These are phyloP conservation scores for Florisuga fusca DNA, from an alignment of 2,797 vertebrate genomes.

Conservation along the genomic window DNA sequence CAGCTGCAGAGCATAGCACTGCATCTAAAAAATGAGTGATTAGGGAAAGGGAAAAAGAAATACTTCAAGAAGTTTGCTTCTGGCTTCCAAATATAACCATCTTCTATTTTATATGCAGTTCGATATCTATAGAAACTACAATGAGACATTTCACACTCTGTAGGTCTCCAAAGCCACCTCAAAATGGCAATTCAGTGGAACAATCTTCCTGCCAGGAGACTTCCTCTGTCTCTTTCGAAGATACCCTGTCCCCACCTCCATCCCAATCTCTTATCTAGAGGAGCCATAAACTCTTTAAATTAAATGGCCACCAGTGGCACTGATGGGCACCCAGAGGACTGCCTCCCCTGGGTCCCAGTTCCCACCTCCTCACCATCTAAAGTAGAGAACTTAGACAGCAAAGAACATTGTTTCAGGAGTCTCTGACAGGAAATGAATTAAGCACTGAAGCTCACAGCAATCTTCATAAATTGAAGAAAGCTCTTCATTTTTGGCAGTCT, in stretches of 20 bases:
- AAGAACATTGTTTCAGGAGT: neutral
- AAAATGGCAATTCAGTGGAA: neutral
- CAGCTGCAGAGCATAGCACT: neutral
- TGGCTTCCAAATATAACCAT: neutral
- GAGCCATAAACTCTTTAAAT: neutral
- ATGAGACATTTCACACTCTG: neutral
- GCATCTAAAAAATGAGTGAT: neutral
- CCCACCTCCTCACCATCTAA: neutral
- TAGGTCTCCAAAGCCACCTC: neutral
- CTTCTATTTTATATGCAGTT: neutral
- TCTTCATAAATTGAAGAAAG: neutral
- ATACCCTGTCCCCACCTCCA: neutral
- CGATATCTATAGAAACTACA: neutral
- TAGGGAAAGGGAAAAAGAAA: neutral
- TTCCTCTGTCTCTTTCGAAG: neutral
- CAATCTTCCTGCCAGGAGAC: neutral
- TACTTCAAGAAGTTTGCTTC: neutral
- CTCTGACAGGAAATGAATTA: neutral
- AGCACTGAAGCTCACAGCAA: neutral
- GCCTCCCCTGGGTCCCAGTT: neutral
- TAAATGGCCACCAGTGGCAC: neutral
- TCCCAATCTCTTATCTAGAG: neutral
- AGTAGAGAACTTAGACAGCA: neutral
- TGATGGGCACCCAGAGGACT: neutral
- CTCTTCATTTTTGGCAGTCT: neutral